Conservation (phyloP, 2,797 vertebrate genomes). For the Pygocentrus nattereri region DNA sequence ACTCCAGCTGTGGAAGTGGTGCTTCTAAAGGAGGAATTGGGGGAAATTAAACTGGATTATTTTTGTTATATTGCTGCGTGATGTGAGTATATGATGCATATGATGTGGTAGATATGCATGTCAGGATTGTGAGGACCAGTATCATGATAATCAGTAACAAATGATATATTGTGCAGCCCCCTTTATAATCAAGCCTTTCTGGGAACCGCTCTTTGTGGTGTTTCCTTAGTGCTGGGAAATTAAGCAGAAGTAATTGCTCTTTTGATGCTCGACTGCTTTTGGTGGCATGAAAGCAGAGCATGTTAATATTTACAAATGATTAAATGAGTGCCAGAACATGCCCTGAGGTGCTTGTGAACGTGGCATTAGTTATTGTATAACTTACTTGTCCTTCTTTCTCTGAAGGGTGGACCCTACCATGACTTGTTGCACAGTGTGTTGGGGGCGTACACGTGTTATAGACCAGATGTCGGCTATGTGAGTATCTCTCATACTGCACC, state of each 20-base stretch:
- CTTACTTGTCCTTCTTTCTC: neutral
- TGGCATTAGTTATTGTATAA: neutral
- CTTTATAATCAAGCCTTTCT: neutral
- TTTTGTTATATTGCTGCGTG: too few species aligned
- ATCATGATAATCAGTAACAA: too few species aligned
- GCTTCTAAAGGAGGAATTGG: too few species aligned
- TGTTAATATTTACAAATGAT: conserved; percentile 9
- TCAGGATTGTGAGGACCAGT: too few species aligned
- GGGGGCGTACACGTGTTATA: conserved; percentile 97
- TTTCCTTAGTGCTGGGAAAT: neutral
- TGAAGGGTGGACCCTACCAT: conserved; percentile 94
- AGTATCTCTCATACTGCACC: conserved; percentile 63
- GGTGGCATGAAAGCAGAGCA: too few species aligned
- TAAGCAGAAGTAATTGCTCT: neutral
- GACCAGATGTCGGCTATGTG: conserved; percentile 97
- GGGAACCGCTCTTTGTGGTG: neutral
- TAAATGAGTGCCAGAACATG: neutral
- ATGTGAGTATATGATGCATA: too few species aligned
- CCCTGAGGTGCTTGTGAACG: neutral
- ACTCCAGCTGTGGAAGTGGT: too few species aligned
- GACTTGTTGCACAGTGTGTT: conserved; percentile 95
- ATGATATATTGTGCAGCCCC: neutral
- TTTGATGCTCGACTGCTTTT: neutral
- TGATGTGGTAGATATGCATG: too few species aligned
- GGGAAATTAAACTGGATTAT: too few species aligned